Evolutionary conservation across 2,888 invertebrate species (phyloP), one percentile per base, ranked within the genome.

Genomic region (Rhorus exstirpatorius): DNA sequence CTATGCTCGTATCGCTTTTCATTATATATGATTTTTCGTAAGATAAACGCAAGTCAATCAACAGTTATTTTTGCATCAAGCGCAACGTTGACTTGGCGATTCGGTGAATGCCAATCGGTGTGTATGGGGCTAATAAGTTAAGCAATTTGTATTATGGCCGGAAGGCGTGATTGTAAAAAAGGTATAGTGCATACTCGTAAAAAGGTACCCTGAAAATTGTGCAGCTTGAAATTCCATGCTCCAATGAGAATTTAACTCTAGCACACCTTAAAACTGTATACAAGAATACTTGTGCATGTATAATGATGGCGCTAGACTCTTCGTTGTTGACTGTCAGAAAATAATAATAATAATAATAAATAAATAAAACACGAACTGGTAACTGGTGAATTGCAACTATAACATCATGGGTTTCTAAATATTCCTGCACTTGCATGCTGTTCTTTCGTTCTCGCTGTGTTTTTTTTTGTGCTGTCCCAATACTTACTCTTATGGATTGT

Each of bases 401-500:
- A 49, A 55, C 19, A 44, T 31, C 51, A 14, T 78, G 63, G 51
- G 41, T 41, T 44, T 17, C 24, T 12, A 26, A n/a, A 19, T 17
- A 35, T 7, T 49, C 44, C 17, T 46, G 12, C 17, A 26, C 46
- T 14, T 55, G 12, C 24, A 26, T 17, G 46, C 38, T n/a, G 35
- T 24, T 51, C 35, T 46, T 53, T 58, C 46, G 21, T 72, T 67
- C 21, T 8, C 41, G 53, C n/a, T 60, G 17, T 21, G n/a, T 21
- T 67, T 49, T 24, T 35, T 24, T 26, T 67, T 67, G 19, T 61
- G 14, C 41, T 1, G 14, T 53, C 10, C 60, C 65, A 38, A 63
- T 72, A 17, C 21, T 24, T 21, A 8, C 21, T 71, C 58, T 44
- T 55, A 44, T 21, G 14, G 51, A 71, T 71, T 67, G 31, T 76